Evolutionary conservation across 92 coral and sea anemone genomes (phyloP).

Genomic region (Bergia puertoricense): DNA sequence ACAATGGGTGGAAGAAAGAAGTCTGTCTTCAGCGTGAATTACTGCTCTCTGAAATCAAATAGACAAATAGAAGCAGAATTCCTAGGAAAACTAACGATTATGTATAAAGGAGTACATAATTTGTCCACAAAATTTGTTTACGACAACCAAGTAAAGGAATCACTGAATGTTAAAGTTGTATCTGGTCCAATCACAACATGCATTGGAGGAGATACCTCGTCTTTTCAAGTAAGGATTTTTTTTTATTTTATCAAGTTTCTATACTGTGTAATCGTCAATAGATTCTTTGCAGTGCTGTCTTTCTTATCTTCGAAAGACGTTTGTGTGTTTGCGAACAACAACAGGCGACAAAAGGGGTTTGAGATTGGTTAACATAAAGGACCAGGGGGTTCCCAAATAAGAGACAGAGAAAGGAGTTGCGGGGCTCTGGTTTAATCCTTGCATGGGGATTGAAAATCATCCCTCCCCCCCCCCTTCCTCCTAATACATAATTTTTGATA

Average conservation of each 20-base stretch:
- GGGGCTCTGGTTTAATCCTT: too few relatives aligned
- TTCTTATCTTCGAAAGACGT: too few relatives aligned
- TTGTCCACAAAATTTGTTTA: neutral
- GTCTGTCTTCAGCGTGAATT: slow-evolving; percentile 10
- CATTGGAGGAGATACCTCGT: neutral
- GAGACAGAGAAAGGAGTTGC: too few relatives aligned
- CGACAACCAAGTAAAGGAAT: neutral
- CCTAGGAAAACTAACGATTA: slow-evolving; percentile 2
- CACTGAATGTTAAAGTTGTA: neutral
- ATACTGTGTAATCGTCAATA: too few relatives aligned
- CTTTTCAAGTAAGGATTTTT: neutral
- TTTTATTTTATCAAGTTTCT: neutral
- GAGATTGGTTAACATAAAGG: too few relatives aligned
- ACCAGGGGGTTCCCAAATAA: too few relatives aligned
- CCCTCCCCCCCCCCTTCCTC: too few relatives aligned
- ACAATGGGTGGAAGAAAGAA: slow-evolving; percentile 8
- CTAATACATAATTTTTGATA: too few relatives aligned
- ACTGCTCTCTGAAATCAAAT: neutral
- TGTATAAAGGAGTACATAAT: neutral
- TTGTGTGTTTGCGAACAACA: too few relatives aligned
- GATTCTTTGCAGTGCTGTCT: too few relatives aligned
- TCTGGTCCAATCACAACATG: slow-evolving; percentile 19
- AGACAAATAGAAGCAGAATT: neutral
- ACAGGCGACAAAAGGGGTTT: too few relatives aligned
- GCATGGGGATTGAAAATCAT: too few relatives aligned